Conservation (phyloP, 2,888 invertebrate species). For the Boloria euphrosyne region DNA sequence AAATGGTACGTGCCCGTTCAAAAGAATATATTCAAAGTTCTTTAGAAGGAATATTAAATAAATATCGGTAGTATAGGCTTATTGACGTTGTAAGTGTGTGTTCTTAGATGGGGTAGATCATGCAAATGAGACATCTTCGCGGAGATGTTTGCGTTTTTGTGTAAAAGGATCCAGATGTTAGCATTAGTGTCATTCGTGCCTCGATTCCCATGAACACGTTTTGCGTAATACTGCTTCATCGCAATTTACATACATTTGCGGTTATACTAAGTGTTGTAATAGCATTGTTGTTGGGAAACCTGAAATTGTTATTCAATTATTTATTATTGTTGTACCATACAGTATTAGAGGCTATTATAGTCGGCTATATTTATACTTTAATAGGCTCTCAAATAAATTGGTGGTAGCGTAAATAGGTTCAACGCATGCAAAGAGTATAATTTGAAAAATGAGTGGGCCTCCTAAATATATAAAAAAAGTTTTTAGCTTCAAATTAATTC, state of each 20-base stretch:
- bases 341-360: constrained; percentile 14
- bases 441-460: neutral
- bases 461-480: neutral
- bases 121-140: constrained; percentile 76
- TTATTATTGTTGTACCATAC: constrained; percentile 14
- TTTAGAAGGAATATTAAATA: constrained; percentile 26
- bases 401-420: neutral
- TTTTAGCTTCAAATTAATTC: no score
- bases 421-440: constrained; percentile 6
- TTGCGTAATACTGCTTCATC: constrained; percentile 43
- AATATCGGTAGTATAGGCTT: constrained; percentile 43
- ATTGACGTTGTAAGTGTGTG: constrained; percentile 62
- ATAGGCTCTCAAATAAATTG: constrained; percentile 43
- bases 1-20: constrained; percentile 36
- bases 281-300: constrained; percentile 2
- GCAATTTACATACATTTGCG: constrained; percentile 23
- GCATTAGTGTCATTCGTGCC: constrained; percentile 67
- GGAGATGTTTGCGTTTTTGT: constrained; percentile 64
- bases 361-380: constrained; percentile 9
- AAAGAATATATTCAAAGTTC: constrained; percentile 27
- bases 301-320: constrained; percentile 19
- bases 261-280: constrained; percentile 17
- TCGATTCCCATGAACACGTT: constrained; percentile 67
- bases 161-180: constrained; percentile 60
- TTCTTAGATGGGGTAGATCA: constrained; percentile 55